Percentiles rank a stretch among this genome's conserved stretches.
phyloP scores from a whole-genome alignment of 92 coral and sea anemone species.

The Hydrozoanthus gracilis region DNA sequence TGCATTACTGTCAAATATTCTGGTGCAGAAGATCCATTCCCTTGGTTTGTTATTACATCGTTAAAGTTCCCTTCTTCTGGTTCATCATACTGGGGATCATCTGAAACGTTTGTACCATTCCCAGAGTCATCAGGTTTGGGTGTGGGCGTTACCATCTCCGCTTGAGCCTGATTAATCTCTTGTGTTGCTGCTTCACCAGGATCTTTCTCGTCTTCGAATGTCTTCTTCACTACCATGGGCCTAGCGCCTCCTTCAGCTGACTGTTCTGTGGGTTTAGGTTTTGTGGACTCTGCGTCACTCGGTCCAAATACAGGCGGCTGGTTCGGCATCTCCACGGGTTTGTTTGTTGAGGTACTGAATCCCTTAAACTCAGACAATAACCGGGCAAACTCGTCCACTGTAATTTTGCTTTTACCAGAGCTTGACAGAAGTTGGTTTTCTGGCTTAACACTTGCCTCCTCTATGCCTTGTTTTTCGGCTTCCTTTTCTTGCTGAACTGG shows the following conservation, averaged over 20 bases:
- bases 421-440: background rate
- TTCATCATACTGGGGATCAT: constrained; percentile 25
- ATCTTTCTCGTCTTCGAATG: background rate
- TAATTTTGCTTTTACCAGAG: constrained; percentile 50
- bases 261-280: background rate
- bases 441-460: background rate
- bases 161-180: constrained; percentile 7
- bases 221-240: background rate
- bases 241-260: background rate
- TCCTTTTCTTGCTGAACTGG: background rate
- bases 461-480: background rate
- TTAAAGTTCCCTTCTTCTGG: constrained; percentile 31
- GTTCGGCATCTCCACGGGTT: constrained; percentile 51
- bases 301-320: constrained; percentile 63
- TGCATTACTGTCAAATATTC: constrained; percentile 22
- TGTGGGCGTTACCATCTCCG: background rate
- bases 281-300: constrained; percentile 2
- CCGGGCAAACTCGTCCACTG: constrained; percentile 85
- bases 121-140: background rate
- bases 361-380: constrained; percentile 92
- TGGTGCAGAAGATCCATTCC: background rate
- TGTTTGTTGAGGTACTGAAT: constrained; percentile 55
- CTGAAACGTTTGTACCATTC: background rate
- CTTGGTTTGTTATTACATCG: background rate
- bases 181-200: background rate